A percentile compares a stretch with the other conserved stretches of the same genome.
Evolutionary conservation across 2,888 invertebrate species (phyloP).

Genomic region (Drosophila flavopinicola): DNA sequence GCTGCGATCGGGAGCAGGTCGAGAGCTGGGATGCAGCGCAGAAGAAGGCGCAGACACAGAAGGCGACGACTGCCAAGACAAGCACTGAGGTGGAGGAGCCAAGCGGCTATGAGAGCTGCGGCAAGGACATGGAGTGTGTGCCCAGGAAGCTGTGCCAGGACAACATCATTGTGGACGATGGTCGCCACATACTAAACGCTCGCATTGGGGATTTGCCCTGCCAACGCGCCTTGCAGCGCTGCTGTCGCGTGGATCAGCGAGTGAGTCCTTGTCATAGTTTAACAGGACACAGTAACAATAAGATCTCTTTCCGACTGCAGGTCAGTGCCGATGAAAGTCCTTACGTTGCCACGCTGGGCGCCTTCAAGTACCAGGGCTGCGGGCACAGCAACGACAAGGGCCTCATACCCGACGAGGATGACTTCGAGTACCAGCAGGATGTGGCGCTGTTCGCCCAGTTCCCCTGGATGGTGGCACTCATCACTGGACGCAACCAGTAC

Average conservation of each 20-base stretch:
- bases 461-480: slow-evolving; percentile 92
- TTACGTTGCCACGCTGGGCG: slow-evolving; percentile 22
- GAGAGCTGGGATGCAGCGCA: slow-evolving; percentile 50
- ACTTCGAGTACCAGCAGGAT: slow-evolving; percentile 82
- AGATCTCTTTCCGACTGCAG: slow-evolving; percentile 16
- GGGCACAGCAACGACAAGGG: slow-evolving; percentile 90
- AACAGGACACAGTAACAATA: not conserved
- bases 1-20: slow-evolving; percentile 58
- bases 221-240: slow-evolving; percentile 38
- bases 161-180: slow-evolving; percentile 55
- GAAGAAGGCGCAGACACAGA: not conserved
- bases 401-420: slow-evolving; percentile 89
- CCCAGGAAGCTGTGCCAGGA: slow-evolving; percentile 57
- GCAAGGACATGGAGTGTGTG: slow-evolving; percentile 63
- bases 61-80: not conserved
- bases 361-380: slow-evolving; percentile 85
- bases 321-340: slow-evolving; percentile 37
- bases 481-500: slow-evolving; percentile 84
- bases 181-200: slow-evolving; percentile 43
- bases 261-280: slow-evolving; percentile 19
- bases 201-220: slow-evolving; percentile 47
- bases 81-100: slow-evolving; percentile 2
- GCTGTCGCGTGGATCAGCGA: slow-evolving; percentile 50
- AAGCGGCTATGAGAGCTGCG: slow-evolving; percentile 59
- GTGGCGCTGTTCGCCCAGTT: slow-evolving; percentile 91